phyloP scores from a whole-genome alignment of 2,888 invertebrate genomes.

The Sarcophaga carnaria region DNA sequence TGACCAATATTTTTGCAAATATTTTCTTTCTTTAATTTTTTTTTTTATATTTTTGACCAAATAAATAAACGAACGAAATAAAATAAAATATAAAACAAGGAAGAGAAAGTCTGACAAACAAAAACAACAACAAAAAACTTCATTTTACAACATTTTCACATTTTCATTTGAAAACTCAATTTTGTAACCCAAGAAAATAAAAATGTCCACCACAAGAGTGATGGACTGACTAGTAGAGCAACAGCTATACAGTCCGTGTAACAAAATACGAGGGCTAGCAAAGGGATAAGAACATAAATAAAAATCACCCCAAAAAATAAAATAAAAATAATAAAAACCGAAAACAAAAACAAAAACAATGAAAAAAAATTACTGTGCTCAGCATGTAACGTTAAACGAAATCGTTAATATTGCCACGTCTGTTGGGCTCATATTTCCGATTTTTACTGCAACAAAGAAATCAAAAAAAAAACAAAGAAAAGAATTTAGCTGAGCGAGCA shows the following conservation, averaged over 20 bases:
- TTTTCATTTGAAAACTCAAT: slow-evolving; percentile 59
- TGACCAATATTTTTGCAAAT: background rate
- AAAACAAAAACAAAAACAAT: background rate
- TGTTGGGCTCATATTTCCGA: slow-evolving; percentile 49
- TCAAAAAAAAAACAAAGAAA: background rate
- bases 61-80: slow-evolving; percentile 37
- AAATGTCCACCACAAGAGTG: slow-evolving; percentile 24
- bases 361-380: slow-evolving; percentile 2
- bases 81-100: slow-evolving; percentile 21
- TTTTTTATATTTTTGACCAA: slow-evolving; percentile 37
- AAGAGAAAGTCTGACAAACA: background rate
- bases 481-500: no score
- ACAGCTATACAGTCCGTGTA: background rate
- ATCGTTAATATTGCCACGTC: slow-evolving; percentile 33
- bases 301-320: slow-evolving; percentile 2
- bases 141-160: slow-evolving; percentile 52
- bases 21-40: no score
- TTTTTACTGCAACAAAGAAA: slow-evolving; percentile 17
- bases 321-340: background rate
- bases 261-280: background rate
- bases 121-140: slow-evolving; percentile 21
- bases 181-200: slow-evolving; percentile 17
- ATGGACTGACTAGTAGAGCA: background rate
- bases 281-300: background rate
- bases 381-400: slow-evolving; percentile 28